phyloP scores from a whole-genome alignment of 23 tunicate species.

The Clavelina lepadiformis region DNA sequence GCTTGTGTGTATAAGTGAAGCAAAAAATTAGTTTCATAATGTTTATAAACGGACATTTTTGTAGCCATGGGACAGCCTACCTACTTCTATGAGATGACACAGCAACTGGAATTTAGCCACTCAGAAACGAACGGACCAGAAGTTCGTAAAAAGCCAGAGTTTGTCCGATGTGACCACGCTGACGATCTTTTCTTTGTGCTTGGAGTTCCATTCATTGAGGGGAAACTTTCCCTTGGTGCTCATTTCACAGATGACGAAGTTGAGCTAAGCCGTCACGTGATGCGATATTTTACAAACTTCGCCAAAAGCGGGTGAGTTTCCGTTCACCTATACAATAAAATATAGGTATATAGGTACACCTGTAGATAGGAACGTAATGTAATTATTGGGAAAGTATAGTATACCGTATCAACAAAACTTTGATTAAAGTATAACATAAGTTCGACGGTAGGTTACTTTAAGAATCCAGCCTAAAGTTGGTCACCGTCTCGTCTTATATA shows the following conservation, averaged over 20 bases:
- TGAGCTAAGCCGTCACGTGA: slow-evolving; percentile 55
- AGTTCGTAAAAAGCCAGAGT: slow-evolving; percentile 58
- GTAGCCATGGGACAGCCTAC: slow-evolving; percentile 50
- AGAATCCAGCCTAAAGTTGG: too few species aligned
- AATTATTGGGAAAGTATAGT: too few species aligned
- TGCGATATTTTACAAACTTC: slow-evolving; percentile 76
- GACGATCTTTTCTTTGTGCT: slow-evolving; percentile 63
- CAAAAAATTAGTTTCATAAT: background rate
- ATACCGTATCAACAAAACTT: too few species aligned
- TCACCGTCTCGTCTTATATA: too few species aligned
- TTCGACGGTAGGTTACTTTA: too few species aligned
- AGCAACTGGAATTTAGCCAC: slow-evolving; percentile 60
- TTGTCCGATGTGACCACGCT: slow-evolving; percentile 77
- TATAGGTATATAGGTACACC: too few species aligned
- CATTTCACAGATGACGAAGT: slow-evolving; percentile 72
- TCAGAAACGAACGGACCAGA: slow-evolving; percentile 65
- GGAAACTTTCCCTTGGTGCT: slow-evolving; percentile 59
- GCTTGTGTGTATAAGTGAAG: background rate
- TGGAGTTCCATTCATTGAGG: slow-evolving; percentile 77
- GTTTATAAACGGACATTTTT: background rate
- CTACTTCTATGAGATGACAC: slow-evolving; percentile 59
- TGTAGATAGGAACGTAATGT: too few species aligned
- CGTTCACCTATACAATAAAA: background rate
- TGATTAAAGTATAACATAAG: too few species aligned
- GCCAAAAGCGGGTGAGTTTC: slow-evolving; percentile 65